Conservation (phyloP, 2,888 invertebrate species). For the Nesidiocoris tenuis region DNA sequence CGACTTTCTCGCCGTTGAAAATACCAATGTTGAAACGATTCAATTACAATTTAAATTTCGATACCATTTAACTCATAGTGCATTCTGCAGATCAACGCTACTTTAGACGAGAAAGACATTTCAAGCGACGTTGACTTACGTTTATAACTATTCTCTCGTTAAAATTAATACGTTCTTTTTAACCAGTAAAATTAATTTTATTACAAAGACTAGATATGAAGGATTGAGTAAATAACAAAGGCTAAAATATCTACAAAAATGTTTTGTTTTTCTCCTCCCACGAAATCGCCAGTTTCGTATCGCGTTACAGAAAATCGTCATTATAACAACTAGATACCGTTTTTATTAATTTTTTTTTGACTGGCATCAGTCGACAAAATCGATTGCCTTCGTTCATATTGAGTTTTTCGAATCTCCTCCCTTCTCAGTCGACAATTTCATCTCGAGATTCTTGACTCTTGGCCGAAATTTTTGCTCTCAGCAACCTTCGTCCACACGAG, state of each 20-base stretch:
- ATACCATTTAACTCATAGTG: background rate
- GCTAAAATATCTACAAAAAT: slow-evolving; percentile 33
- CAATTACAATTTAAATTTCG: background rate
- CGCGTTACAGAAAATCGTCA: slow-evolving; percentile 14
- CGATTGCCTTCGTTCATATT: background rate
- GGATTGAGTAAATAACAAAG: slow-evolving; percentile 32
- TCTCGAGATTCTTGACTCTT: background rate
- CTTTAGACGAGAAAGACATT: background rate
- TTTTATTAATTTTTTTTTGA: slow-evolving; percentile 25
- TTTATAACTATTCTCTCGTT: slow-evolving; percentile 3
- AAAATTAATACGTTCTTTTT: slow-evolving; percentile 35
- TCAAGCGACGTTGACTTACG: slow-evolving; percentile 6
- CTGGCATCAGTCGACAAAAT: slow-evolving; percentile 26
- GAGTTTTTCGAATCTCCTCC: background rate
- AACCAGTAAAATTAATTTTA: slow-evolving; percentile 38
- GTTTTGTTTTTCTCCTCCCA: slow-evolving; percentile 14
- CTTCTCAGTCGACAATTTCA: background rate
- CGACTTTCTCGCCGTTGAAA: slow-evolving; percentile 21
- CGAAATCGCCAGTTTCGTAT: background rate
- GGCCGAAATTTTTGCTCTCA: background rate
- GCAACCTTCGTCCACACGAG: background rate
- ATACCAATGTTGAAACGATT: background rate
- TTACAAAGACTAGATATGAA: slow-evolving; percentile 43
- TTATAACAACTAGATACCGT: slow-evolving; percentile 22
- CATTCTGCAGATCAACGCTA: background rate